Base-by-base conservation (phyloP, 64 coral and sea anemone species). In the Hydrozoanthus tunicans region DNA sequence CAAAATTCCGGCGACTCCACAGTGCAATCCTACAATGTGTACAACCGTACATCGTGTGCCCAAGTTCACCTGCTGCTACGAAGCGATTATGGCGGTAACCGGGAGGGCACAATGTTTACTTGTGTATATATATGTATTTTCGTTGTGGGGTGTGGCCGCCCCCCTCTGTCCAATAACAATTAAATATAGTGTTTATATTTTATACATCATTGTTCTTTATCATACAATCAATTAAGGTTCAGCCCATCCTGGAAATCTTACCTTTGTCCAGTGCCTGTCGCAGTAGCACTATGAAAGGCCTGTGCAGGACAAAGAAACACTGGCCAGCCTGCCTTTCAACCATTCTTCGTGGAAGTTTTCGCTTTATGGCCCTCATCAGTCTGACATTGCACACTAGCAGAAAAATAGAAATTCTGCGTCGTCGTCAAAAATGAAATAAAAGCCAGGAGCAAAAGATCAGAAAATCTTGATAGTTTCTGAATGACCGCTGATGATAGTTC, bases 251-350 rank as follows among this genome's bases (percentile, higher is more conserved):
- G 4, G 65, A 32, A 2, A 17, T 70, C 83, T 9, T 32, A 86
- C 83, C 83, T 86, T 86, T 73, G 54, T 86, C 55, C 20, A 86
- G 66, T 0, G 83, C 68, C 6, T 43, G 53, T 59, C 83, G 67
- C 10, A 86, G 24, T 54, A 86, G 59, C 5, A 86, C 10, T 10
- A 86, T 69, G 8, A 86, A 86, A 1, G 83, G 83, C 9, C 83
- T 59, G 83, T 86, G 83, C 4, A 74, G 26, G 9, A 86, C 83
- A 14, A 86, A 86, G 83, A 86, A 86, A 14, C 83, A 86, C 4
- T 71, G 67, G 9, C 83, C 83, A 32, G 83, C 83, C 57, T 74
- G 83, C 59, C 74, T 59, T 70, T 86, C 83, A 70, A 86, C 73
- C 32, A 27, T 69, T 58, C 56, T 60, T 74, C 32, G 53, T 51